Percentiles rank a stretch among this genome's conserved stretches.
Evolutionary conservation across 2,113 vertebrate species (phyloP).

Genomic region (Potamarius usumacintae): DNA sequence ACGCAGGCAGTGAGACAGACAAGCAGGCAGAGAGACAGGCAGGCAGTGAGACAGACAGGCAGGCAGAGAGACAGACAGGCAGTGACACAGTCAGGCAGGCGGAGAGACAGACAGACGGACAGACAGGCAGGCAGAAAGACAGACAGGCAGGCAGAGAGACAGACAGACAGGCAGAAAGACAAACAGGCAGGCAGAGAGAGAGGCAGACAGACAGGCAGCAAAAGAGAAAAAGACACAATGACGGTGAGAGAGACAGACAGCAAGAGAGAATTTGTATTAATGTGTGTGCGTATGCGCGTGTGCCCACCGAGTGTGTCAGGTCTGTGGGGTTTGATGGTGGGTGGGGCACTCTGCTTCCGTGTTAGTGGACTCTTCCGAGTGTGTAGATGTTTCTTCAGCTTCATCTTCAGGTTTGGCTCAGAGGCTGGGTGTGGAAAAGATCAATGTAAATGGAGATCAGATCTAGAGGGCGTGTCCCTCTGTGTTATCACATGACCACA

Average conservation of each 20-base stretch:
- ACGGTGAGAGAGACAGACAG: background rate
- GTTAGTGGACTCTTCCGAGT: slow-evolving; percentile 88
- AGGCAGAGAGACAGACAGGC: no score
- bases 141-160: background rate
- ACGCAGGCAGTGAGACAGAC: no score
- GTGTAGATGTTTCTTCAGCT: slow-evolving; percentile 82
- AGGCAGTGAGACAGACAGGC: no score
- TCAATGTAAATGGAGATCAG: background rate
- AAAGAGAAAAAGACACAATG: background rate
- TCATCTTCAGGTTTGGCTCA: slow-evolving; percentile 92
- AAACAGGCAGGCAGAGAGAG: no score
- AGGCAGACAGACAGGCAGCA: background rate
- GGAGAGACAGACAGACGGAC: no score
- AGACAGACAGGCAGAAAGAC: background rate
- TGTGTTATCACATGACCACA: background rate
- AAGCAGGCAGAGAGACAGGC: no score
- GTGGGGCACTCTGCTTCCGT: slow-evolving; percentile 90
- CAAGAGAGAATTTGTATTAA: background rate
- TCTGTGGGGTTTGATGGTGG: slow-evolving; percentile 81
- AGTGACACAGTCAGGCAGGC: no score
- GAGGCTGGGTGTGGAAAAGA: slow-evolving; percentile 73
- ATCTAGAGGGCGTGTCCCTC: background rate
- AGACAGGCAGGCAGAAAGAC: no score
- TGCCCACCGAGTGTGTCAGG: slow-evolving; percentile 81
- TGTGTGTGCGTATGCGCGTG: background rate